Percentiles rank a stretch among this genome's conserved stretches.
Evolutionary conservation across 2,113 vertebrate species (phyloP).

Genomic region (Nymphicus hollandicus): DNA sequence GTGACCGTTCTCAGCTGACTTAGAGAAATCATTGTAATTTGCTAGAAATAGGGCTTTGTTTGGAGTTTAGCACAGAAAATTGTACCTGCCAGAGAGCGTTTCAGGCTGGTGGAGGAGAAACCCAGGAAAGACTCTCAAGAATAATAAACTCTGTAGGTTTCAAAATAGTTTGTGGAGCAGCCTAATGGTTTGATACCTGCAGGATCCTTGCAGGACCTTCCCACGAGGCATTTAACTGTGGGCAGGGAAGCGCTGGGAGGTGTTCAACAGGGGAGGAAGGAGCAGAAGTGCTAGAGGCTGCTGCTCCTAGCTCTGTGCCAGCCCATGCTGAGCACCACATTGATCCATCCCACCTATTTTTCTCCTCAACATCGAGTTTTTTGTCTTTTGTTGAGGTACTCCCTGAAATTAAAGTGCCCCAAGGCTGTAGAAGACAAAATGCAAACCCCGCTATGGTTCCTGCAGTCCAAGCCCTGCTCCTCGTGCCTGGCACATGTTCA

Average conservation of each 20-base stretch:
- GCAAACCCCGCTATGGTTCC: background rate
- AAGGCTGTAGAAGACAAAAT: background rate
- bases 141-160: background rate
- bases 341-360: background rate
- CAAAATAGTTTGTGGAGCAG: background rate
- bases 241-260: background rate
- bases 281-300: background rate
- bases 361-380: background rate
- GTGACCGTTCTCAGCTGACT: background rate
- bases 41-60: background rate
- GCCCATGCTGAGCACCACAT: background rate
- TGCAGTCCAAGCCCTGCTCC: background rate
- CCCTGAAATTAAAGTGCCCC: background rate
- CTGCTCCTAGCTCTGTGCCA: background rate
- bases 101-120: background rate
- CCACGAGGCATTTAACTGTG: background rate
- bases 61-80: background rate
- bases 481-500: rapidly evolving
- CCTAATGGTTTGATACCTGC: background rate
- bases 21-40: background rate
- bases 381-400: background rate
- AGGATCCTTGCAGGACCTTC: background rate
- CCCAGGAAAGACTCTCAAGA: background rate
- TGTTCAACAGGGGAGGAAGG: rapidly evolving
- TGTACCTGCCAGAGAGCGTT: background rate